Evolutionary conservation across 2,888 invertebrate species (phyloP).

Genomic region (Perizoma flavofasciatum): DNA sequence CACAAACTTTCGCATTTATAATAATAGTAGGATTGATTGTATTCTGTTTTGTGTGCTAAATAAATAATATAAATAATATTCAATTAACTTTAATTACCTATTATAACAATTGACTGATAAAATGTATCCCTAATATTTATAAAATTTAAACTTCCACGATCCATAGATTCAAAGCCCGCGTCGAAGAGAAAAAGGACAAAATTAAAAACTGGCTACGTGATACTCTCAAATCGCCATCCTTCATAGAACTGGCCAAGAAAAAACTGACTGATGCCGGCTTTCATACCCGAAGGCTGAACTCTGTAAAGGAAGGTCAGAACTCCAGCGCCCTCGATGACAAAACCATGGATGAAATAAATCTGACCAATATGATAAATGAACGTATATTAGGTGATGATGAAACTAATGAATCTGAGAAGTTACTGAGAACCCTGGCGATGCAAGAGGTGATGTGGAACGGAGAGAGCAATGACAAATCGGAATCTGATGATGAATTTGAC

Average conservation of each 20-base stretch:
- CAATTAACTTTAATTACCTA: no score
- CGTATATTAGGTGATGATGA: constrained; percentile 59
- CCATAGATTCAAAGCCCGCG: constrained; percentile 68
- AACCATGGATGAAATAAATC: constrained; percentile 67
- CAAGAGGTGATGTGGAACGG: constrained; percentile 60
- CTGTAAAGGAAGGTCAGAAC: constrained; percentile 33
- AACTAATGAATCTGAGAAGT: constrained; percentile 58
- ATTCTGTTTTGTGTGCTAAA: no score
- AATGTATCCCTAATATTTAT: no score
- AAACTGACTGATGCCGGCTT: constrained; percentile 65
- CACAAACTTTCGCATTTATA: no score
- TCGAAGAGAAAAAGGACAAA: constrained; percentile 74
- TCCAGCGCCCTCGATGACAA: constrained; percentile 54
- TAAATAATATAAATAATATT: no score
- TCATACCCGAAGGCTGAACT: constrained; percentile 32
- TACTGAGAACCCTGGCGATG: constrained; percentile 64
- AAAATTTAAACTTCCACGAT: no score
- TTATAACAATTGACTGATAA: no score
- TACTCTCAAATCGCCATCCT: constrained; percentile 65
- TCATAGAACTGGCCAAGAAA: constrained; percentile 69
- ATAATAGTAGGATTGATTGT: no score
- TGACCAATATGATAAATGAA: constrained; percentile 69
- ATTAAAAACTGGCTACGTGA: constrained; percentile 74
- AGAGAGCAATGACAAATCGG: constrained; percentile 20
- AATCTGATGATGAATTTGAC: constrained; percentile 4